Evolutionary conservation across 2,113 vertebrate species (phyloP).

Genomic region (Microcebus griseorufus): DNA sequence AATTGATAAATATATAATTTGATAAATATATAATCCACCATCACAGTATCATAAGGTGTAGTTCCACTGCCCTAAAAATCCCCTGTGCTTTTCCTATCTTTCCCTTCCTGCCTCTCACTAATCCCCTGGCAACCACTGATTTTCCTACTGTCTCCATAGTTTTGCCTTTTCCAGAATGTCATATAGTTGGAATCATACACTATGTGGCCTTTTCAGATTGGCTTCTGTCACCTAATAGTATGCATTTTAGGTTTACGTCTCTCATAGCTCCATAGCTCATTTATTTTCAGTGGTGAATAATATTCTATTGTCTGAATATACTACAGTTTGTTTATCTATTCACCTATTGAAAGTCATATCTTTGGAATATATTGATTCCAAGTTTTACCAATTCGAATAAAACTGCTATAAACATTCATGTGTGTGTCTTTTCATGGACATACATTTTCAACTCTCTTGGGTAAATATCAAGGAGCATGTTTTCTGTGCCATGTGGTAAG

Average conservation of each 20-base stretch:
- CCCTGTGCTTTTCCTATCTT: no score
- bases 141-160: neutral
- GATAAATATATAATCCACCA: neutral
- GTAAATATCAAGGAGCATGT: neutral
- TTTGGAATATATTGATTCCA: neutral
- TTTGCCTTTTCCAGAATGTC: neutral
- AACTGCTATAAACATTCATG: neutral
- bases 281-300: neutral
- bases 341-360: neutral
- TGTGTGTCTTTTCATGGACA: no score
- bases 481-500: neutral
- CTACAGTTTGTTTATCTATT: neutral
- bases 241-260: neutral
- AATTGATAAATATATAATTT: neutral
- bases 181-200: neutral
- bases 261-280: neutral
- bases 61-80: neutral
- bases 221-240: neutral
- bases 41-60: neutral
- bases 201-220: neutral
- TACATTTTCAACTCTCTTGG: neutral
- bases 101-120: neutral
- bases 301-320: neutral
- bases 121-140: neutral
- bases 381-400: neutral